Conservation (phyloP, 2,113 vertebrate species). For the Aspidoscelis tigris region DNA sequence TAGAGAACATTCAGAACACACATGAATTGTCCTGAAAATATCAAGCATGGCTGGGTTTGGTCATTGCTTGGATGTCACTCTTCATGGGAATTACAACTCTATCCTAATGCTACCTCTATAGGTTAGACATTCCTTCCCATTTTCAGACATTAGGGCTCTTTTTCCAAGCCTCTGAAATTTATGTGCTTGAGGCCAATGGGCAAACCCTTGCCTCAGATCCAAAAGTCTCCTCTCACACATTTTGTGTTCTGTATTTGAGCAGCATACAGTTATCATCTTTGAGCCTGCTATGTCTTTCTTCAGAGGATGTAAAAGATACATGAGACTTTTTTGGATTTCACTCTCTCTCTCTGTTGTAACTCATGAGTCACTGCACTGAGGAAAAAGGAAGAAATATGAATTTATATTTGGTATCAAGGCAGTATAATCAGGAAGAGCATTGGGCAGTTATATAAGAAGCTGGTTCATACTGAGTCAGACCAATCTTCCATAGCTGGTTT, state of each 20-base stretch:
- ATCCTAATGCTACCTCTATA: background rate
- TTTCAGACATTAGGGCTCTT: background rate
- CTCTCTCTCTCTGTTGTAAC: background rate
- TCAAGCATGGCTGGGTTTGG: too few species aligned
- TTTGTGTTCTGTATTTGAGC: constrained; percentile 42
- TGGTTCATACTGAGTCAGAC: background rate
- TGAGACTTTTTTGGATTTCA: constrained; percentile 11
- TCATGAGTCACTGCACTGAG: constrained; percentile 24
- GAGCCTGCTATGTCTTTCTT: background rate
- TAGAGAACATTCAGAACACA: too few species aligned
- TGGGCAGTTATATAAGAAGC: constrained; percentile 27
- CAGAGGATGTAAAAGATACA: constrained; percentile 45
- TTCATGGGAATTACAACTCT: too few species aligned
- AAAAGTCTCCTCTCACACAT: background rate
- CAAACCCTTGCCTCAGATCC: background rate
- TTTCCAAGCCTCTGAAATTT: background rate
- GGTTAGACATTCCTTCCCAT: background rate
- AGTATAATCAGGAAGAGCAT: constrained; percentile 9
- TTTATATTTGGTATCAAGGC: background rate
- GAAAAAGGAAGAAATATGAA: background rate
- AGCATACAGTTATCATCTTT: constrained; percentile 42
- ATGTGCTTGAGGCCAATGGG: background rate
- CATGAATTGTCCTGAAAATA: too few species aligned
- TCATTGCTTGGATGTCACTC: too few species aligned
- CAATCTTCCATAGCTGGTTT: background rate